Evolutionary conservation across 1,140 invertebrate genomes (phyloP).

Genomic region (Carposina sasakii): DNA sequence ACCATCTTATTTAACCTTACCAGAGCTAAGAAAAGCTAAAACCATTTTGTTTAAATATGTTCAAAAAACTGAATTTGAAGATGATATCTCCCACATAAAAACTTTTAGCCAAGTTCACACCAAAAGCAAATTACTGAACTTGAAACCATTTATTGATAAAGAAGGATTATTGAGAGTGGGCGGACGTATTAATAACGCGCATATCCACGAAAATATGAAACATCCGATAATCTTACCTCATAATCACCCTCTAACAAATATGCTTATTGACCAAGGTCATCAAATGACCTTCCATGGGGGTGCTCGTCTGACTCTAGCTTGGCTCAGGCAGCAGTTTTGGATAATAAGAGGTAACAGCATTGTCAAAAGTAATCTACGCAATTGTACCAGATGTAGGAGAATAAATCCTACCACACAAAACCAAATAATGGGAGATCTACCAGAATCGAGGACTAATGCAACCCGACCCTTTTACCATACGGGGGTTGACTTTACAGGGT

Average conservation of each 20-base stretch:
- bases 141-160: background rate
- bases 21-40: too few species aligned
- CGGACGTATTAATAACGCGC: background rate
- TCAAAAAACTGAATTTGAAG: too few species aligned
- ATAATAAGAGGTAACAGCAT: background rate
- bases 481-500: conserved; percentile 41
- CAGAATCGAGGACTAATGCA: conserved; percentile 12
- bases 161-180: background rate
- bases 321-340: background rate
- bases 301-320: background rate
- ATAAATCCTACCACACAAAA: conserved; percentile 8
- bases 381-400: conserved; percentile 23
- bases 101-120: too few species aligned
- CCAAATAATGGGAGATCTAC: conserved; percentile 37
- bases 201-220: background rate
- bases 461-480: conserved; percentile 29
- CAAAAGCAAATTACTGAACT: background rate
- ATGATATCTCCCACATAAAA: too few species aligned
- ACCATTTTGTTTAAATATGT: too few species aligned
- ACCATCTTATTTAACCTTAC: too few species aligned
- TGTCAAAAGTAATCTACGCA: conserved; percentile 3
- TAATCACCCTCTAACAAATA: background rate
- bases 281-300: background rate
- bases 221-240: conserved; percentile 1
- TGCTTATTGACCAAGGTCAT: background rate